phyloP scores from a whole-genome alignment of 2,888 invertebrate species.

The Fissipunctia ypsillon region DNA sequence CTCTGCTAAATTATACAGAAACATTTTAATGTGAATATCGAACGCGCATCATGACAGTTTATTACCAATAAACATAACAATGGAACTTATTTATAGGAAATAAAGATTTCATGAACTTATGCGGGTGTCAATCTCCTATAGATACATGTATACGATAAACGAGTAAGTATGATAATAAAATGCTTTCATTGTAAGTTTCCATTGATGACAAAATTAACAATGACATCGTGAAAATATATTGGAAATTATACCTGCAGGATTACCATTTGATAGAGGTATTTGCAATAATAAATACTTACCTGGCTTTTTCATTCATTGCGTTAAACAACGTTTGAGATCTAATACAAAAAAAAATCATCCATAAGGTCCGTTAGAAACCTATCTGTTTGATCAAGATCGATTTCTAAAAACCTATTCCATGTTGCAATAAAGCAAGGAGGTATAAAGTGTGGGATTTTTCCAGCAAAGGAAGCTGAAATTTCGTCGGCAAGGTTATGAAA shows the following conservation, averaged over 20 bases:
- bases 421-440: background rate
- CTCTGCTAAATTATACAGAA: constrained; percentile 82
- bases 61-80: constrained; percentile 83
- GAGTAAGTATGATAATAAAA: constrained; percentile 60
- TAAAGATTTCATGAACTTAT: constrained; percentile 79
- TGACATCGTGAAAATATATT: constrained; percentile 15
- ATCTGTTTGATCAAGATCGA: no score
- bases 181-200: constrained; percentile 60
- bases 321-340: background rate
- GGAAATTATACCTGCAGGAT: constrained; percentile 1
- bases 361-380: background rate
- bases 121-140: constrained; percentile 76
- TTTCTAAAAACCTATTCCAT: no score
- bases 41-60: constrained; percentile 80
- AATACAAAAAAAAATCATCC: background rate
- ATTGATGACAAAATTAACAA: constrained; percentile 55
- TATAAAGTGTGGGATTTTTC: background rate
- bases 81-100: constrained; percentile 78
- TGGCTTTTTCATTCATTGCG: background rate
- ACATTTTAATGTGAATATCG: constrained; percentile 82
- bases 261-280: background rate
- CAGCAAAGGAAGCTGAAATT: constrained; percentile 26
- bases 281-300: background rate
- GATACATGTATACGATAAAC: constrained; percentile 68
- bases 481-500: constrained; percentile 9